A percentile compares a stretch with the other conserved stretches of the same genome.
These are phyloP conservation scores for Martes martes DNA, from an alignment of 2,113 vertebrate genomes.

Conservation along the genomic window DNA sequence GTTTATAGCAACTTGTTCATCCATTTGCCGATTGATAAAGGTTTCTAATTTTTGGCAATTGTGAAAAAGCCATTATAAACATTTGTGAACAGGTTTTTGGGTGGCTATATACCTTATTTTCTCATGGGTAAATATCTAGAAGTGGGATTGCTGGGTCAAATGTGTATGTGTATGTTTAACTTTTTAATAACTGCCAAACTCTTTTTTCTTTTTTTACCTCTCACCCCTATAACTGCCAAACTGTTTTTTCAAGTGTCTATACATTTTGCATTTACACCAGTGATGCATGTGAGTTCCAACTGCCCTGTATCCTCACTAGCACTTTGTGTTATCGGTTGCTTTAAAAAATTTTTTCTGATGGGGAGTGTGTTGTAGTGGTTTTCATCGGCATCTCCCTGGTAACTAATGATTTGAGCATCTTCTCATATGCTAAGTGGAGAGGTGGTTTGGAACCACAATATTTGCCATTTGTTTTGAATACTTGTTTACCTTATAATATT, in stretches of 20 bases:
- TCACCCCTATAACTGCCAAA: not conserved
- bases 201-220: not conserved
- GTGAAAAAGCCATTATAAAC: not conserved
- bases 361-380: not conserved
- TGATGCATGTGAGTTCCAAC: not conserved
- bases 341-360: not conserved
- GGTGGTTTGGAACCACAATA: not conserved
- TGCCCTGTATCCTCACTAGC: not conserved
- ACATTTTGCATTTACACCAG: not conserved
- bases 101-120: not conserved
- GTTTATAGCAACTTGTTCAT: not conserved
- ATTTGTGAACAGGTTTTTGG: not conserved
- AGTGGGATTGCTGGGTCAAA: not conserved
- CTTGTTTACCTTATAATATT: not conserved
- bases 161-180: not conserved
- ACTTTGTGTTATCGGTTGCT: not conserved
- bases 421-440: not conserved
- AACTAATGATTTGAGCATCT: not conserved
- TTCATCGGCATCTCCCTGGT: not conserved
- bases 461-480: not conserved
- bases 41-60: not conserved
- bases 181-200: not conserved
- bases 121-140: not conserved
- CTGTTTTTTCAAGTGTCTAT: not conserved
- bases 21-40: not conserved